Conservation (phyloP, 2,113 vertebrate genomes). For the Microtus oregoni region DNA sequence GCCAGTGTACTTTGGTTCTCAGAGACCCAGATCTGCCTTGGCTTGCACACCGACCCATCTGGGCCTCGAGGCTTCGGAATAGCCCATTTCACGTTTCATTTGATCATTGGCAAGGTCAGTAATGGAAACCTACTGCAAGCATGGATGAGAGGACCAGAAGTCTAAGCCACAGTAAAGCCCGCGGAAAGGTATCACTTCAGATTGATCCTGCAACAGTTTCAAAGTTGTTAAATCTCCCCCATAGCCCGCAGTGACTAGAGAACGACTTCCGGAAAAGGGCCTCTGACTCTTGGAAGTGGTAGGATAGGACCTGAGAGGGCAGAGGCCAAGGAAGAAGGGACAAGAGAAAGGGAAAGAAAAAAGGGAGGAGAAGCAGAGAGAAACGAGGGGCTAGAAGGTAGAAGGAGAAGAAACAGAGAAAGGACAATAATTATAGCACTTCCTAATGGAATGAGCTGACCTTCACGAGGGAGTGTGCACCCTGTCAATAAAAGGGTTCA, state of each 20-base stretch:
- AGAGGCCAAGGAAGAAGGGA: background rate
- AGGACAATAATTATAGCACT: background rate
- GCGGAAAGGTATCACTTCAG: background rate
- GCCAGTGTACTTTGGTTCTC: background rate
- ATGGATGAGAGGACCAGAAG: background rate
- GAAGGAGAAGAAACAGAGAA: slow-evolving; percentile 21
- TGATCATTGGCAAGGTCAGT: slow-evolving; percentile 22
- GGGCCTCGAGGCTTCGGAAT: background rate
- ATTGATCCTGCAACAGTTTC: background rate
- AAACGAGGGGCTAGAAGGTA: slow-evolving; percentile 16
- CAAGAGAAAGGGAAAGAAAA: background rate
- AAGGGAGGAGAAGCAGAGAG: background rate
- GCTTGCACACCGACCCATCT: background rate
- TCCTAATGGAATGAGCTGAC: background rate
- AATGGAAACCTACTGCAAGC: background rate
- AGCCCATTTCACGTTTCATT: background rate
- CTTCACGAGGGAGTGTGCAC: background rate
- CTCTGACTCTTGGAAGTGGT: background rate
- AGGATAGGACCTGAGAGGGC: background rate
- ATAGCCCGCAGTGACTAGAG: background rate
- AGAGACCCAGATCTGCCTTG: background rate
- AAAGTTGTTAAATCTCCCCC: background rate
- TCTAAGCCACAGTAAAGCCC: background rate
- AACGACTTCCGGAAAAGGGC: background rate
- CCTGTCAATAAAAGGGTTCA: background rate